Percentiles rank a stretch among this genome's conserved stretches.
Conservation (phyloP, 2,797 vertebrate genomes). For the Valencia hispanica region DNA sequence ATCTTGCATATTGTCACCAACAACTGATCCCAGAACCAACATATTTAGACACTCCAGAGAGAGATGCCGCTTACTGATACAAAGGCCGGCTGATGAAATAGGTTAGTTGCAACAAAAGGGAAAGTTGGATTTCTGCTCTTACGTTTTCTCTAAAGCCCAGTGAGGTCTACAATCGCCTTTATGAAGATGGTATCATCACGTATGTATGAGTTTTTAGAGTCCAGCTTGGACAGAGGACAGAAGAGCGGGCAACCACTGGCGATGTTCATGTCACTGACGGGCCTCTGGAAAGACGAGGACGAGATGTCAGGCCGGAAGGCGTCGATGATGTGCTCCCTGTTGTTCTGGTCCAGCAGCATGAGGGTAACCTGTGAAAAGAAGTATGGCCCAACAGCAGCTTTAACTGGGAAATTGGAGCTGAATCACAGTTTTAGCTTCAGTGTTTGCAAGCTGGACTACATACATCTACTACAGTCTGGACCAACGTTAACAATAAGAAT, state of each 20-base stretch:
- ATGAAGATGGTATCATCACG: constrained; percentile 96
- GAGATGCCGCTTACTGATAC: constrained; percentile 40
- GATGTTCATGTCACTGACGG: constrained; percentile 95
- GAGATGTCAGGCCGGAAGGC: constrained; percentile 94
- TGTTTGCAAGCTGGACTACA: not conserved
- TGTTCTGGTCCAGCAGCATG: constrained; percentile 97
- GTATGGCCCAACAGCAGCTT: constrained; percentile 7
- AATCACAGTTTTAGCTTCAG: not conserved
- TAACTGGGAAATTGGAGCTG: constrained; percentile 6
- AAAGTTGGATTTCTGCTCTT: constrained; percentile 28
- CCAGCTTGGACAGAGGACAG: constrained; percentile 92
- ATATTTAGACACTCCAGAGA: constrained; percentile 20
- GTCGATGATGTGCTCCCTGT: constrained; percentile 95
- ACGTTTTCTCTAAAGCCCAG: constrained; percentile 87
- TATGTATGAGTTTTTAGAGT: constrained; percentile 93
- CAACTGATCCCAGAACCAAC: constrained; percentile 29
- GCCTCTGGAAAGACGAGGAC: constrained; percentile 95
- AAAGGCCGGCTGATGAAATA: constrained; percentile 36
- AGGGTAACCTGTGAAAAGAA: constrained; percentile 87
- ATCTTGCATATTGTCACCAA: constrained; percentile 34
- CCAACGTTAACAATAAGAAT: not conserved
- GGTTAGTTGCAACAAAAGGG: constrained; percentile 44
- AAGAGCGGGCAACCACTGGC: constrained; percentile 97
- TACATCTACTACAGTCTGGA: not conserved
- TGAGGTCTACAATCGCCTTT: constrained; percentile 97